Evolutionary conservation across 2,113 vertebrate species (phyloP).

Genomic region (Gobius niger): DNA sequence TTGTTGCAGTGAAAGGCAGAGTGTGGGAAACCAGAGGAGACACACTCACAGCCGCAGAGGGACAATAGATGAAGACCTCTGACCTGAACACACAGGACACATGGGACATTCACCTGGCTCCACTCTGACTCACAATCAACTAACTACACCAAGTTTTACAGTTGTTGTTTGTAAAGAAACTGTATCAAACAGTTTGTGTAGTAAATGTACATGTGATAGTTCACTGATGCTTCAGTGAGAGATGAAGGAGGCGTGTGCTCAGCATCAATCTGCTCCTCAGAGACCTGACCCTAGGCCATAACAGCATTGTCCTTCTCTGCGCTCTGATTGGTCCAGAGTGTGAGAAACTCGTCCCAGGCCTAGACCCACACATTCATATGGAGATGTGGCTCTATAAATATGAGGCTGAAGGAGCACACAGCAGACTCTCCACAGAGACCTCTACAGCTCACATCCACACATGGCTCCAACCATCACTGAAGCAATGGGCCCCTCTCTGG

Average conservation of each 20-base stretch:
- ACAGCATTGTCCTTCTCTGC: conserved; percentile 39
- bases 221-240: neutral
- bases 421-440: too few relatives aligned
- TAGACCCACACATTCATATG: too few relatives aligned
- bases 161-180: neutral
- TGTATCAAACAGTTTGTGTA: neutral
- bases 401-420: too few relatives aligned
- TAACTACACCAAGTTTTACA: neutral
- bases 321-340: conserved; percentile 2
- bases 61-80: conserved; percentile 45
- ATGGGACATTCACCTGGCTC: neutral
- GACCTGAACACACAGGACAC: neutral
- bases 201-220: neutral
- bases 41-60: conserved; percentile 63
- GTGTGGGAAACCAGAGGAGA: conserved; percentile 72
- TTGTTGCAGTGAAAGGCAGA: conserved; percentile 58
- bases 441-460: too few relatives aligned
- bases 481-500: too few relatives aligned
- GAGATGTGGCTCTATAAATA: too few relatives aligned
- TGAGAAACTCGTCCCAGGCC: too few relatives aligned
- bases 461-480: too few relatives aligned
- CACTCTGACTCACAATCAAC: neutral
- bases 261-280: conserved; percentile 66
- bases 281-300: conserved; percentile 55
- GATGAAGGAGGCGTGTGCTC: neutral